Conservation (phyloP, 2,888 invertebrate species). For the Watsonalla cultraria region DNA sequence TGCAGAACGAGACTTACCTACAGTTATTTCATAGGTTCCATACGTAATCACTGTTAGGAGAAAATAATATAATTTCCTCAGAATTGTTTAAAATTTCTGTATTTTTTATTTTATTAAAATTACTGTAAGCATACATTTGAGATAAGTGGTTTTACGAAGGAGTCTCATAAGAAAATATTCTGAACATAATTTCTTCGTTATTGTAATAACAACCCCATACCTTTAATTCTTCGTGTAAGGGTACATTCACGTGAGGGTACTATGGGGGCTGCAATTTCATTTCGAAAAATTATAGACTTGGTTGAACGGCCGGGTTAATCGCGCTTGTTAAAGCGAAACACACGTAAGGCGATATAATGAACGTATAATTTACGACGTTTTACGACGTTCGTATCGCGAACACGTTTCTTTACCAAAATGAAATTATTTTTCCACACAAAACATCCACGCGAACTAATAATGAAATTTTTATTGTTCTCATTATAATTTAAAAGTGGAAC, state of each 20-base stretch:
- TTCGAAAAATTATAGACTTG: constrained; percentile 37
- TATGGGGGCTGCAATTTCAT: constrained; percentile 1
- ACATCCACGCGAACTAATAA: constrained; percentile 56
- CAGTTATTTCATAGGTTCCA: no score
- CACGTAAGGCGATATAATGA: constrained; percentile 57
- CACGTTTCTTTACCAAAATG: constrained; percentile 63
- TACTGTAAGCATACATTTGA: no score
- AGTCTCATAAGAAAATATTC: no score
- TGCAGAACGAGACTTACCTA: no score
- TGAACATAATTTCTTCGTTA: no score
- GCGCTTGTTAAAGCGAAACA: constrained; percentile 53
- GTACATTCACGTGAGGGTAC: neutral
- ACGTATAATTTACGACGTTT: constrained; percentile 56
- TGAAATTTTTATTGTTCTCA: constrained; percentile 55
- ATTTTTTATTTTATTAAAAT: no score
- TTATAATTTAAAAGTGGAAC: constrained; percentile 32
- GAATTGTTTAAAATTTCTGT: no score
- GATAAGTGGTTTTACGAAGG: no score
- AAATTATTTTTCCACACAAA: constrained; percentile 35
- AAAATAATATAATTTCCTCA: no score
- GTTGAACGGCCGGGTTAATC: constrained; percentile 38
- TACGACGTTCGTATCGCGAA: constrained; percentile 51
- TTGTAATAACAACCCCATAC: no score
- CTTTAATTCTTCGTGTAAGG: neutral
- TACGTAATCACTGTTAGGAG: no score